A percentile compares a stretch with the other conserved stretches of the same genome.
Conservation (phyloP, 1,140 invertebrate species). For the Drosophila nigrodunni region DNA sequence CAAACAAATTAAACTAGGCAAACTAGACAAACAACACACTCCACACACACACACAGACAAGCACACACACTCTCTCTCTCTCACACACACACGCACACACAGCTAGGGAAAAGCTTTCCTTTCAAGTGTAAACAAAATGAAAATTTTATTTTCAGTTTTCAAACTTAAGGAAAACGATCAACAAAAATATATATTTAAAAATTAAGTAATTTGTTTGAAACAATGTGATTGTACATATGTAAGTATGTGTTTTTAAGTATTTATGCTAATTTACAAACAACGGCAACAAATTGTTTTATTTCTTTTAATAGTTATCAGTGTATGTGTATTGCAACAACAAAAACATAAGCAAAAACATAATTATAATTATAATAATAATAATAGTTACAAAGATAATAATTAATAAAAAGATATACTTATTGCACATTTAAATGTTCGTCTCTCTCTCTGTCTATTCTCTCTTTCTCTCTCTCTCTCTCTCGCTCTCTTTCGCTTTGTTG, state of each 20-base stretch:
- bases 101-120: conserved; percentile 29
- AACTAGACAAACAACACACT: conserved; percentile 10
- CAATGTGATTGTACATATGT: conserved; percentile 48
- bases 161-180: conserved; percentile 24
- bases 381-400: conserved; percentile 2
- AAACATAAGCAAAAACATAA: too few species aligned
- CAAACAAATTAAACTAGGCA: conserved; percentile 27
- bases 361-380: too few species aligned
- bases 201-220: conserved; percentile 48
- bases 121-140: conserved; percentile 45
- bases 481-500: conserved; percentile 12
- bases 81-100: conserved; percentile 3
- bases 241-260: conserved; percentile 31
- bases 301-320: conserved; percentile 21
- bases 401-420: conserved; percentile 29
- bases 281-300: conserved; percentile 32
- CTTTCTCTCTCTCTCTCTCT: conserved; percentile 12
- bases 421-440: conserved; percentile 31
- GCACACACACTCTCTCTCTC: not conserved
- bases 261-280: conserved; percentile 51
- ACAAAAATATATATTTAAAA: conserved; percentile 28
- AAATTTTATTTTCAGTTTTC: conserved; percentile 49
- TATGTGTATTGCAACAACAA: conserved; percentile 25
- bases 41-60: not conserved
- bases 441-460: conserved; percentile 6